Evolutionary conservation across 1,140 invertebrate genomes (phyloP).

Genomic region (Chironomus striatipennis): DNA sequence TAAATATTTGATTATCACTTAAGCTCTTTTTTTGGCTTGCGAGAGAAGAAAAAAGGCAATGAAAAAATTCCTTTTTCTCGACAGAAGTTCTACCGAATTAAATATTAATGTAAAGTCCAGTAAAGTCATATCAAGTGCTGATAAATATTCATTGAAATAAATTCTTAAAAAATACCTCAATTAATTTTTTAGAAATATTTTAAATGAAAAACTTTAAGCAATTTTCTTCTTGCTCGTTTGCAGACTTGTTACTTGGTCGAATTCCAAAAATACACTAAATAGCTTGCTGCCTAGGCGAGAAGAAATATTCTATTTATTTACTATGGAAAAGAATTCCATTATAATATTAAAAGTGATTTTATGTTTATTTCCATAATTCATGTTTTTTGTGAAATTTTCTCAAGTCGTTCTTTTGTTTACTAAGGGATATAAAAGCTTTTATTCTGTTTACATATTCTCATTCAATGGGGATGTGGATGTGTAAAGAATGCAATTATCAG

Average conservation of each 20-base stretch:
- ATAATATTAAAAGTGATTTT: neutral
- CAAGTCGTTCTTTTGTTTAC: neutral
- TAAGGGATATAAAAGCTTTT: neutral
- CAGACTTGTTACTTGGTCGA: neutral
- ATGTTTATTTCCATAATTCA: neutral
- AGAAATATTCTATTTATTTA: neutral
- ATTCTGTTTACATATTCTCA: neutral
- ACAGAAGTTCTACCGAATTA: no score
- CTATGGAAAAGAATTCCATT: neutral
- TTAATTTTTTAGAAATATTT: neutral
- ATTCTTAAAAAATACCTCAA: neutral
- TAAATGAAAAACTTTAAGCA: neutral
- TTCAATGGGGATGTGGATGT: no score
- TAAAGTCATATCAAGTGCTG: no score
- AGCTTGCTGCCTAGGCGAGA: neutral
- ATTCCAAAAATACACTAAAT: conserved; percentile 1
- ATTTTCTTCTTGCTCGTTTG: neutral
- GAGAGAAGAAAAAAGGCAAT: neutral
- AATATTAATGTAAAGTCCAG: no score
- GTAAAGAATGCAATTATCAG: no score
- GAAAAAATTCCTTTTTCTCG: neutral
- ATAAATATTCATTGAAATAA: no score
- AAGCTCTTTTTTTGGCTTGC: neutral
- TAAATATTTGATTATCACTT: neutral
- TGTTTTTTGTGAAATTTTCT: neutral